phyloP scores from a whole-genome alignment of 2,113 vertebrate genomes.

The Mellivora capensis region DNA sequence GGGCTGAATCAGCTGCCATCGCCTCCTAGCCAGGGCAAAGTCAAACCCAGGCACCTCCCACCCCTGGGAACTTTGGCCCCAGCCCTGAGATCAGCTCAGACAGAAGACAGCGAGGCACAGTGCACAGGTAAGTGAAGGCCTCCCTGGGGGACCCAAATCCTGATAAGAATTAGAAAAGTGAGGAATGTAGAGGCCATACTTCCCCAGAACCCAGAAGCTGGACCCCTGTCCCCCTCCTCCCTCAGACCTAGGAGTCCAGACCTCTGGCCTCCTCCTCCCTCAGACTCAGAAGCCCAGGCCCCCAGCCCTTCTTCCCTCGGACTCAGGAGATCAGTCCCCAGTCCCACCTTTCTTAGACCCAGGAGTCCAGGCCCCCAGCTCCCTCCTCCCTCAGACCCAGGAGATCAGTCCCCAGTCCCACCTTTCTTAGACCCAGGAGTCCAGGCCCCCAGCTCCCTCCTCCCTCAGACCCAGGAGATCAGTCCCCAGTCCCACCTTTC shows the following conservation, averaged over 20 bases:
- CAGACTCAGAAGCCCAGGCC: background rate
- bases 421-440: background rate
- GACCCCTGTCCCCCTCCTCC: background rate
- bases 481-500: background rate
- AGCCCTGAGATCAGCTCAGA: constrained; percentile 33
- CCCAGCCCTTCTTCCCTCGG: background rate
- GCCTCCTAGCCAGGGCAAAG: background rate
- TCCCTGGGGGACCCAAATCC: background rate
- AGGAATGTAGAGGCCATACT: background rate
- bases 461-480: background rate
- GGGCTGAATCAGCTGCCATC: background rate
- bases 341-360: background rate
- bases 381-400: background rate
- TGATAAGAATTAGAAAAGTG: background rate
- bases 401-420: no score
- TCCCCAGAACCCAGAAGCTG: background rate
- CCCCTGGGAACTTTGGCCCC: constrained; percentile 54
- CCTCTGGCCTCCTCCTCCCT: no score
- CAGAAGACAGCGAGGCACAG: background rate
- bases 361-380: no score
- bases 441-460: background rate
- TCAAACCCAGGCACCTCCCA: constrained; percentile 37
- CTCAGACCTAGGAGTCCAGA: no score
- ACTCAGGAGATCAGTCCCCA: no score
- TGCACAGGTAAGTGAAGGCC: constrained; percentile 33